A percentile compares a stretch with the other conserved stretches of the same genome.
phyloP scores from a whole-genome alignment of 1,140 invertebrate species.

The Caerostris darwini region DNA sequence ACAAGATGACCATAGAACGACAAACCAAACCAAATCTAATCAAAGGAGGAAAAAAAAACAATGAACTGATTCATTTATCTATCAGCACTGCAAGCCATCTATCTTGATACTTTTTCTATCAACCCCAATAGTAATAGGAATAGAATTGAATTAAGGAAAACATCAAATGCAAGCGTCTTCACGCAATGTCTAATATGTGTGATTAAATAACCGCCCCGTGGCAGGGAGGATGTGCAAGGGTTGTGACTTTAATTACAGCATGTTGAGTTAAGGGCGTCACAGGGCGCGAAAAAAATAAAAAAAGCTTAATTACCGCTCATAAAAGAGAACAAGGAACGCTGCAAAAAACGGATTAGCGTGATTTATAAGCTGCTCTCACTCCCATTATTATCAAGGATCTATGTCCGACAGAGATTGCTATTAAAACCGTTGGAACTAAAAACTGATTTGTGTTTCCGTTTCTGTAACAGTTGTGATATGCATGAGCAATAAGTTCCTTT shows the following conservation, averaged over 20 bases:
- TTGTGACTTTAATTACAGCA: slow-evolving; percentile 32
- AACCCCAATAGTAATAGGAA: not conserved
- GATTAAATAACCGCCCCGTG: not conserved
- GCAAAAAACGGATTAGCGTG: slow-evolving; percentile 42
- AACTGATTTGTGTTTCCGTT: not conserved
- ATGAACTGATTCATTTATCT: too few species aligned
- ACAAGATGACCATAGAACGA: too few species aligned
- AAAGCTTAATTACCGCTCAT: slow-evolving; percentile 54
- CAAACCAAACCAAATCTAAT: too few species aligned
- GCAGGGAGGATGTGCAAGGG: not conserved
- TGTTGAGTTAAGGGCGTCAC: slow-evolving; percentile 15
- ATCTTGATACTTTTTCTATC: too few species aligned
- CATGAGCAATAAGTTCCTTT: not conserved
- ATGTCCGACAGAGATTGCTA: not conserved
- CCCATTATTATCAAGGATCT: not conserved
- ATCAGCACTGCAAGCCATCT: too few species aligned
- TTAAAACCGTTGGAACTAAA: not conserved
- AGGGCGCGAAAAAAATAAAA: slow-evolving; percentile 4
- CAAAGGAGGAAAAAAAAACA: too few species aligned
- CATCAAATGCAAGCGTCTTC: too few species aligned
- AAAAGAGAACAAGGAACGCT: slow-evolving; percentile 16
- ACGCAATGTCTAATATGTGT: not conserved
- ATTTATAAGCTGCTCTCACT: slow-evolving; percentile 30
- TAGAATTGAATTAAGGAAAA: not conserved
- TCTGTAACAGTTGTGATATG: not conserved